These are phyloP conservation scores for Tamandua tetradactyla DNA, from an alignment of 2,797 vertebrate species.

Conservation along the genomic window DNA sequence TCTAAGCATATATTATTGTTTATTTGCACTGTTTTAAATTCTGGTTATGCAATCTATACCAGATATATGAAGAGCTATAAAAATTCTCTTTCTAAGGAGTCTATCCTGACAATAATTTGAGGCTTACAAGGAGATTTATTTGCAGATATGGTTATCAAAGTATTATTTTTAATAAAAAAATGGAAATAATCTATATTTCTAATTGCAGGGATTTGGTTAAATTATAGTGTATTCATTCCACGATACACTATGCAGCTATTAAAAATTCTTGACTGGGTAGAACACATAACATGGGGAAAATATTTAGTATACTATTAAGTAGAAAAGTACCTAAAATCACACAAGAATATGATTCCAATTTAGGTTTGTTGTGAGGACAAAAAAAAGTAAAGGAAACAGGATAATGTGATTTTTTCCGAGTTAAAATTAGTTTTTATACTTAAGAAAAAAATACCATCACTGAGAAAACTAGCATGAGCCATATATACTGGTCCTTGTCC, in stretches of 20 bases:
- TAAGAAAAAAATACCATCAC: slow-evolving; percentile 29
- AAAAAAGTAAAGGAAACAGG: not conserved
- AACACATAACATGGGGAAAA: not conserved
- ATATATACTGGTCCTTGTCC: not conserved
- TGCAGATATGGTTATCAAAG: slow-evolving; percentile 20
- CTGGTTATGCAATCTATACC: not conserved
- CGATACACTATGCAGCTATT: not conserved
- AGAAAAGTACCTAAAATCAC: not conserved
- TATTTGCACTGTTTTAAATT: slow-evolving; percentile 39
- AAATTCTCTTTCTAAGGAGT: not conserved
- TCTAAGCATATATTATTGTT: slow-evolving; percentile 21
- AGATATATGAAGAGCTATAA: not conserved
- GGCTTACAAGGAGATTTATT: not conserved
- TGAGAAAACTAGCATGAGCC: not conserved
- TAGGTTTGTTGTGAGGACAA: not conserved
- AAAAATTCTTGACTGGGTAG: not conserved
- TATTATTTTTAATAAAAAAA: slow-evolving; percentile 39
- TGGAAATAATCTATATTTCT: not conserved
- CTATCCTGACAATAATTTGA: not conserved
- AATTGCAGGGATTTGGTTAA: not conserved
- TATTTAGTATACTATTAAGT: not conserved
- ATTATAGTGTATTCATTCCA: not conserved
- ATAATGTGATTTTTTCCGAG: not conserved
- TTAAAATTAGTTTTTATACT: slow-evolving; percentile 19
- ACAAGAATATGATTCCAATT: not conserved